Evolutionary conservation across 2,888 invertebrate genomes (phyloP), one percentile per base, ranked within the genome.

Genomic region (Drosophila peninsularis): DNA sequence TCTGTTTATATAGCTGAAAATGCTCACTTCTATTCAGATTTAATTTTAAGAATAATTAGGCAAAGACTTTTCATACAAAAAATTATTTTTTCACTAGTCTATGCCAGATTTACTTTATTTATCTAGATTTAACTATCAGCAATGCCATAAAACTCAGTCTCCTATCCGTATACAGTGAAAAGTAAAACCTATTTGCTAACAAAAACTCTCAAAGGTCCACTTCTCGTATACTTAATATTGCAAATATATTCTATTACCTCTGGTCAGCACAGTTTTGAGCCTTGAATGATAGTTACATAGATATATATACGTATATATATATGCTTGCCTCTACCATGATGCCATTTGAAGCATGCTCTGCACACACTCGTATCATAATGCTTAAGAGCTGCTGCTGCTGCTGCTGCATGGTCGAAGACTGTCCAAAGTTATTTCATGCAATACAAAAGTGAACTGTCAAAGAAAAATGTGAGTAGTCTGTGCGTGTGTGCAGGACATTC

Each of bases 371-470:
- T 54, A 64, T 39, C 42, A 57, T 11, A 44, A 30, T 30, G 32
- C 60, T 66, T 65, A 45, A 55, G 39, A 17, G 53, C 24, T 44
- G 24, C 10, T n/a, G 45, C 27, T 45, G 27, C n/a, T 45, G 44
- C n/a, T 44, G 27, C 19, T 37, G 47, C 52, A 49, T 39, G 39
- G 56, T 50, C 42, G 62, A 69, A 47, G 30, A 13, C 30, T 52
- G 27, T 19, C 60, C 55, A 62, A 66, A 62, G 62, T 75, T 75
- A 66, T 67, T 75, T 67, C 58, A 36, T 47, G 71, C 71, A 58
- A 56, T 71, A 75, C 76, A 53, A 75, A 62, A 49, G 76, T 47
- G 67, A 75, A 75, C 67, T 75, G 61, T 70, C 56, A 71, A 71
- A 64, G 47, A 32, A 60, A 60, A 49, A 75, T 63, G 69, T 50